Conservation (phyloP, 2,888 invertebrate species). For the Teinopalpus imperialis region DNA sequence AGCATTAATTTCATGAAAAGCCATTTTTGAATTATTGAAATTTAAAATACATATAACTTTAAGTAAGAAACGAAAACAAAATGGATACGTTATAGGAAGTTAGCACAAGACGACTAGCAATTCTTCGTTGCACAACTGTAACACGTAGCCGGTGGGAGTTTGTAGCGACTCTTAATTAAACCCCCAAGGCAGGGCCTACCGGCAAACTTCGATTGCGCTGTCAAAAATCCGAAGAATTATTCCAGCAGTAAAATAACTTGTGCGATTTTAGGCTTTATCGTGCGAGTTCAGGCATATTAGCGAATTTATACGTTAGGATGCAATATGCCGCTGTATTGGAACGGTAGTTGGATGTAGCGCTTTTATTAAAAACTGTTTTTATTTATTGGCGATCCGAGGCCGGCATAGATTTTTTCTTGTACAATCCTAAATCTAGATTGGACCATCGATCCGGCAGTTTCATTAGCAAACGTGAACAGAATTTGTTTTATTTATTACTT, state of each 20-base stretch:
- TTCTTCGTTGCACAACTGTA: constrained; percentile 42
- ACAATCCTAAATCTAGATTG: constrained; percentile 15
- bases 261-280: constrained; percentile 79
- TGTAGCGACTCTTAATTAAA: constrained; percentile 72
- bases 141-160: constrained; percentile 61
- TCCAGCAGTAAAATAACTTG: constrained; percentile 75
- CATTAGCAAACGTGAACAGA: constrained; percentile 17
- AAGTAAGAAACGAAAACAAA: too few species aligned
- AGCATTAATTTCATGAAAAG: too few species aligned
- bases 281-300: constrained; percentile 77
- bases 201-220: constrained; percentile 80
- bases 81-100: neutral
- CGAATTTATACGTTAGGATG: constrained; percentile 72
- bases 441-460: constrained; percentile 17
- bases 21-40: too few species aligned
- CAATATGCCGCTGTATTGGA: constrained; percentile 67
- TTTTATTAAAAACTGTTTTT: constrained; percentile 77
- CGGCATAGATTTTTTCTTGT: constrained; percentile 48
- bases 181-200: constrained; percentile 64
- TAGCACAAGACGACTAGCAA: constrained; percentile 33
- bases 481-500: too few species aligned
- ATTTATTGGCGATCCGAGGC: constrained; percentile 70
- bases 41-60: too few species aligned
- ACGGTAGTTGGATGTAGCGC: constrained; percentile 57
- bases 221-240: constrained; percentile 82